Evolutionary conservation across 2,113 vertebrate genomes (phyloP).

Genomic region (Strigops habroptila): DNA sequence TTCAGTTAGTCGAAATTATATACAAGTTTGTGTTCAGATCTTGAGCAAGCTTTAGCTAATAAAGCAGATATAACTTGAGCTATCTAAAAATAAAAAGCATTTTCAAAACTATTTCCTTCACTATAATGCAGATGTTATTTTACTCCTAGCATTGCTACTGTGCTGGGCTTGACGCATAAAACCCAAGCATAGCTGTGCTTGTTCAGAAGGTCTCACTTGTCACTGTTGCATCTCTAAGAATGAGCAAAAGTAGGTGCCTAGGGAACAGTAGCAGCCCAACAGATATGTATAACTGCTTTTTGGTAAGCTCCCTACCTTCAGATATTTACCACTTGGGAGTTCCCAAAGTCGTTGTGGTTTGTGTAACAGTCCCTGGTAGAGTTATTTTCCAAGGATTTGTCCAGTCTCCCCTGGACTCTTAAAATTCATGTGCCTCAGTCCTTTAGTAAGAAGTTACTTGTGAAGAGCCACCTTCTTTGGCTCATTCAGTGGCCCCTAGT

Average conservation of each 20-base stretch:
- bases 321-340: not conserved
- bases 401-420: not conserved
- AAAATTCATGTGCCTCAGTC: accelerated
- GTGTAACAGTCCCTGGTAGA: not conserved
- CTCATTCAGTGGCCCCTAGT: not conserved
- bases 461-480: not conserved
- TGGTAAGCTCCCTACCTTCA: not conserved
- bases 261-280: not conserved
- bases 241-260: not conserved
- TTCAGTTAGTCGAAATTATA: not conserved
- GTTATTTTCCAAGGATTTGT: not conserved
- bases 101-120: not conserved
- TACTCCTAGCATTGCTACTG: not conserved
- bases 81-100: not conserved
- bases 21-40: not conserved
- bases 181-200: not conserved
- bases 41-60: not conserved
- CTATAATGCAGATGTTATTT: not conserved
- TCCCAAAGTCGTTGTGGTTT: not conserved
- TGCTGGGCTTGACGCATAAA: not conserved
- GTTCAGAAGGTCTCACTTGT: not conserved
- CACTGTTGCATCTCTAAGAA: not conserved
- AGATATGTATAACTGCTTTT: not conserved
- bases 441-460: not conserved
- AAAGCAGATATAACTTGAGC: not conserved